Evolutionary conservation across 2,888 invertebrate species (phyloP).

Genomic region (Chironomus tentans): DNA sequence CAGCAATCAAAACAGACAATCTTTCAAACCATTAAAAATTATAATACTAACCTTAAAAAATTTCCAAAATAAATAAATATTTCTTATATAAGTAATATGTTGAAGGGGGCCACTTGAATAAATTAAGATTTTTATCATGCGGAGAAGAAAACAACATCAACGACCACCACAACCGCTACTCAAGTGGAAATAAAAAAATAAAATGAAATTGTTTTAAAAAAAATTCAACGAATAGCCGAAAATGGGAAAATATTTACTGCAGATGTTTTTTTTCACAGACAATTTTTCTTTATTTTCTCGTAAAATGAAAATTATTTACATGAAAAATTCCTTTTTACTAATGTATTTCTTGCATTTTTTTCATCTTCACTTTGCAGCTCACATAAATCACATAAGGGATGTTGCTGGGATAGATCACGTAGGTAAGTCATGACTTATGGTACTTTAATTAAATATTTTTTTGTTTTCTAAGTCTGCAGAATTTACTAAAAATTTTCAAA

Average conservation of each 20-base stretch:
- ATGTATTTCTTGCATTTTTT: not conserved
- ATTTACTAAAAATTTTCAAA: too few relatives aligned
- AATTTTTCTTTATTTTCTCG: not conserved
- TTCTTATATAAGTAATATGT: not conserved
- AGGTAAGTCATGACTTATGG: slow-evolving; percentile 43
- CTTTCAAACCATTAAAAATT: too few relatives aligned
- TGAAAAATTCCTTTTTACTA: not conserved
- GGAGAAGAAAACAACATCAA: not conserved
- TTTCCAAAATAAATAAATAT: too few relatives aligned
- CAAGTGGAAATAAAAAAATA: not conserved
- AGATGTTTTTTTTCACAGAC: not conserved
- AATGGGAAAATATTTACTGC: not conserved
- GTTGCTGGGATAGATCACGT: slow-evolving; percentile 80
- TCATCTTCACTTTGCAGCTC: slow-evolving; percentile 48
- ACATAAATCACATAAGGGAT: slow-evolving; percentile 80
- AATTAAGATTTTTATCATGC: slow-evolving; percentile 17
- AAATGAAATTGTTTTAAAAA: not conserved
- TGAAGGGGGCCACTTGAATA: slow-evolving; percentile 7
- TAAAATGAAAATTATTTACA: not conserved
- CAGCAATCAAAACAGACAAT: too few relatives aligned
- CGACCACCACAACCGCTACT: not conserved
- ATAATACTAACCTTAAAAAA: too few relatives aligned
- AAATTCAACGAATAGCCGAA: not conserved
- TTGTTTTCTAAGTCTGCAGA: not conserved
- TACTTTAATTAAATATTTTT: not conserved